A percentile compares a stretch with the other conserved stretches of the same genome.
Conservation (phyloP, 2,888 invertebrate genomes). For the Scrobipalpa costella region DNA sequence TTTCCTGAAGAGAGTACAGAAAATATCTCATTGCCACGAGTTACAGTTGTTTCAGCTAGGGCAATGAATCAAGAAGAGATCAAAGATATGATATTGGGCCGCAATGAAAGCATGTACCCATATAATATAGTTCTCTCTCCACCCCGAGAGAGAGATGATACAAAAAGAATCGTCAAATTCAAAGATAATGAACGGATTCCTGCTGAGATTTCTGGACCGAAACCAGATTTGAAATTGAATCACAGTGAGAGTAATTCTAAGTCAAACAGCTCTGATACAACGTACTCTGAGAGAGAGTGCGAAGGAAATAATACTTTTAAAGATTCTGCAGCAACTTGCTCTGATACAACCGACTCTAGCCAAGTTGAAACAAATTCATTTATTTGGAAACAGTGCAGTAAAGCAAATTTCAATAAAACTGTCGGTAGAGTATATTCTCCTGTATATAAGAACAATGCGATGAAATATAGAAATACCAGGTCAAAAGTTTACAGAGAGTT, state of each 20-base stretch:
- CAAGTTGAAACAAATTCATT: conserved; percentile 58
- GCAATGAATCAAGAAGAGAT: conserved; percentile 51
- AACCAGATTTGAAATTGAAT: conserved; percentile 36
- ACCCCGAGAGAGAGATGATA: conserved; percentile 52
- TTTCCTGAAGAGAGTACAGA: conserved; percentile 59
- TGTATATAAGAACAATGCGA: conserved; percentile 47
- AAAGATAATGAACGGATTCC: conserved; percentile 44
- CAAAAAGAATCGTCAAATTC: conserved; percentile 62
- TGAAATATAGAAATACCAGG: conserved; percentile 48
- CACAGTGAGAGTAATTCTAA: conserved; percentile 31
- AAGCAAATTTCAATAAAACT: conserved; percentile 31
- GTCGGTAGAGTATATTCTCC: conserved; percentile 45
- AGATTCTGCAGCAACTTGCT: conserved; percentile 40
- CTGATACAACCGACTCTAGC: conserved; percentile 56
- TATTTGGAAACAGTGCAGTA: conserved; percentile 48
- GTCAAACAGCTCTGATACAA: conserved; percentile 35
- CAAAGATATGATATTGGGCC: conserved; percentile 68
- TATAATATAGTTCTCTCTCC: conserved; percentile 73
- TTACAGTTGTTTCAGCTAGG: conserved; percentile 45
- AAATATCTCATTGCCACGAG: conserved; percentile 57
- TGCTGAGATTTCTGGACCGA: conserved; percentile 34
- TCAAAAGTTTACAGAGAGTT: conserved; percentile 52
- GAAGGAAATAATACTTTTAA: conserved; percentile 33
- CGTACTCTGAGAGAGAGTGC: conserved; percentile 38
- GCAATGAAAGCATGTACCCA: conserved; percentile 63